Evolutionary conservation across 2,113 vertebrate genomes (phyloP), one percentile per base, ranked within the genome.

Genomic region (Lasiurus cinereus): DNA sequence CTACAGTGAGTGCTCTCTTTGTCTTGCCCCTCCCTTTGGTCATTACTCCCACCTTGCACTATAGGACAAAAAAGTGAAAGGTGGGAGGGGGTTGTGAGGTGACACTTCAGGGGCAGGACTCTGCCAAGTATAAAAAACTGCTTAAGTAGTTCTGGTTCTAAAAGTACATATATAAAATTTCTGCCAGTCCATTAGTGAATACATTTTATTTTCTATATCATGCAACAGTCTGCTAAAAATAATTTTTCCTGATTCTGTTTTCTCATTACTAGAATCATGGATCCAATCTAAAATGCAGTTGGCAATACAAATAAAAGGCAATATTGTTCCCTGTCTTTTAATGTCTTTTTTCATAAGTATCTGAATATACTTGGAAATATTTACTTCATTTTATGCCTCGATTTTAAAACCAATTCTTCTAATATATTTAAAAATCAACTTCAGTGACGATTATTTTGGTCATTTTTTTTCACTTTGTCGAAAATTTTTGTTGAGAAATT

Each of bases 151-250:
- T 91, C 72, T 94, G 67, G 6, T 78, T 96, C 80, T 95, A 22
- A 82, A 77, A 92, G 29, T 27, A 39, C 67, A 59, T 83, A 36
- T 27, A 2, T 27, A 94, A 54, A 19, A 85, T 83, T 93, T 87
- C 67, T 94, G 72, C 43, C 84, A 94, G 29, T 33, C 94, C 84
- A 93, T 93, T 92, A 88, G 77, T 93, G 79, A 93, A 66, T 90
- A 66, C n/a, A 93, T 92, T 93, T 93, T 85, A 93, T 82, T 92
- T 93, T 92, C 59, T 93, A 31, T 90, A 90, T 90, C 80, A 82
- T 88, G 89, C 77, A 94, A 24, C 52, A 96, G 46, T 78, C 91
- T 94, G 76, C 83, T 91, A 36, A 88, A 94, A 95, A 59, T 83
- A 31, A 77, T 48, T 78, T 96, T 79, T 85, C 29, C 22, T 88